Conservation (phyloP, 2,113 vertebrate species). For the Thamnophis sirtalis region DNA sequence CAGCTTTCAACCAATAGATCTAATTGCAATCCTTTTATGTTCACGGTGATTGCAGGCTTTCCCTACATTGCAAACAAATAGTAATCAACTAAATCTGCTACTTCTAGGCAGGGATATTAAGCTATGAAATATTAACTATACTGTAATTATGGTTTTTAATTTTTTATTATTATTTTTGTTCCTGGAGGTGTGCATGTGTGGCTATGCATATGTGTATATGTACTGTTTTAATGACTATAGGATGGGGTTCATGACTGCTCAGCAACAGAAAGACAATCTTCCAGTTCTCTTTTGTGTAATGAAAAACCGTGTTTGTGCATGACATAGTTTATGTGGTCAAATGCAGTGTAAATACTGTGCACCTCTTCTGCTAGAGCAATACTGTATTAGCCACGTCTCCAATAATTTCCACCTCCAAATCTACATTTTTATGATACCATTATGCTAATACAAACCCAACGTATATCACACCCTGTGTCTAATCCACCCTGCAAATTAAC, state of each 20-base stretch:
- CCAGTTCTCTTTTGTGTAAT: slow-evolving; percentile 70
- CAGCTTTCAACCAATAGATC: slow-evolving; percentile 86
- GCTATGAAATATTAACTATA: slow-evolving; percentile 82
- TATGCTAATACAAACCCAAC: slow-evolving; percentile 68
- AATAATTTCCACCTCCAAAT: slow-evolving; percentile 67
- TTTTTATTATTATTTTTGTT: slow-evolving; percentile 64
- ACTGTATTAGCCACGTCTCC: slow-evolving; percentile 67
- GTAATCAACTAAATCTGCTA: slow-evolving; percentile 88
- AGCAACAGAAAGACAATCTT: slow-evolving; percentile 65
- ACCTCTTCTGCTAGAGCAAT: slow-evolving; percentile 69
- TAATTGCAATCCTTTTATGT: slow-evolving; percentile 90
- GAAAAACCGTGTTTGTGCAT: slow-evolving; percentile 69
- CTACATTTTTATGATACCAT: slow-evolving; percentile 70
- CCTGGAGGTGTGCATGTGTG: background rate
- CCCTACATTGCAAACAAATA: slow-evolving; percentile 83
- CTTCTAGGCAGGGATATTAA: slow-evolving; percentile 76
- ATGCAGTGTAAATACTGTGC: slow-evolving; percentile 74
- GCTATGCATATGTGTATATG: background rate
- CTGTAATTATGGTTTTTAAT: slow-evolving; percentile 74
- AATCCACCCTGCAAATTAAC: slow-evolving; percentile 68
- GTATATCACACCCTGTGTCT: slow-evolving; percentile 58
- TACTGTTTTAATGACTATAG: background rate
- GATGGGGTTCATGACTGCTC: slow-evolving; percentile 39
- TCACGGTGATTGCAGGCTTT: slow-evolving; percentile 90
- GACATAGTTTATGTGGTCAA: slow-evolving; percentile 76